These are phyloP conservation scores for Macrophya annulata DNA, from an alignment of 2,888 invertebrate genomes.

Conservation along the genomic window DNA sequence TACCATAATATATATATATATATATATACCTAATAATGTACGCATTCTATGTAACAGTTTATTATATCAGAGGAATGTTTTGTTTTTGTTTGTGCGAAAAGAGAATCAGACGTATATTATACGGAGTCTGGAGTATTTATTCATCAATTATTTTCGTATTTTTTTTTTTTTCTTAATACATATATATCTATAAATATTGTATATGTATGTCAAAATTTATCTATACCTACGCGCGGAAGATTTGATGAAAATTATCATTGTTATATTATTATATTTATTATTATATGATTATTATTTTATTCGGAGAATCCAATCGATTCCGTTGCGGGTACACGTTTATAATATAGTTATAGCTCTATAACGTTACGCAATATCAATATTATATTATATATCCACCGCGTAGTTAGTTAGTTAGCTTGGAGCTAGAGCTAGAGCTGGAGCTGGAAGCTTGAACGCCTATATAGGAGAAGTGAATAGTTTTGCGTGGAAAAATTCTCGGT, in stretches of 20 bases:
- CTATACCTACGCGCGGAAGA: no score
- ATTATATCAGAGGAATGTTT: no score
- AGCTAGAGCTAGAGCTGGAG: not conserved
- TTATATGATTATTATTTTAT: not conserved
- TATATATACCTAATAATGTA: not conserved
- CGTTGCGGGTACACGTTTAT: not conserved
- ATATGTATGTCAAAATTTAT: not conserved
- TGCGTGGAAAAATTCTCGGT: constrained; percentile 16
- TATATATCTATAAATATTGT: not conserved
- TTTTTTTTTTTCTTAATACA: not conserved
- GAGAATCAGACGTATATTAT: no score
- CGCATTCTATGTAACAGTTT: no score
- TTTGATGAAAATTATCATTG: no score
- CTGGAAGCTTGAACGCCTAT: not conserved
- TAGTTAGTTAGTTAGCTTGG: not conserved
- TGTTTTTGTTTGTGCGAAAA: no score
- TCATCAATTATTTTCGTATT: not conserved
- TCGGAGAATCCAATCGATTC: not conserved
- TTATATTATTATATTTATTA: not conserved
- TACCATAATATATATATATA: not conserved
- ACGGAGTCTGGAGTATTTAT: no score
- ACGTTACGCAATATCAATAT: not conserved
- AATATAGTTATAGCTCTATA: not conserved
- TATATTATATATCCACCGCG: not conserved
- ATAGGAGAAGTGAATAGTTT: not conserved